Base-by-base conservation (phyloP, 2,797 vertebrate genomes). In the Nothura maculosa region DNA sequence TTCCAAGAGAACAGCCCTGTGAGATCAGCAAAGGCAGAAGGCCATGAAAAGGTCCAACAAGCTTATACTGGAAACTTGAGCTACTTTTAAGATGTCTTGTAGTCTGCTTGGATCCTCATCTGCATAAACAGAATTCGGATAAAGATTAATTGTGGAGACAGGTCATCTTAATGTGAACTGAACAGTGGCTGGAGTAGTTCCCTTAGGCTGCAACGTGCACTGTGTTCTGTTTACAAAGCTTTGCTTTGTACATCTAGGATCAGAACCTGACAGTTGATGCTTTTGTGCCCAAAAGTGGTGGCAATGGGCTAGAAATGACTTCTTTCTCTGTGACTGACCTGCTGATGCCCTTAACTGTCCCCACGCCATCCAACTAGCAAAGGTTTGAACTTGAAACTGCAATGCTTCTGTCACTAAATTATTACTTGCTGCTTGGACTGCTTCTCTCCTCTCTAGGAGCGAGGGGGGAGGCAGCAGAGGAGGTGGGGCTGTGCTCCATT, bases 401-500 rank as follows among this genome's bases (percentile, higher is more conserved):
- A 20, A 91, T 72, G 96, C 96, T 97, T 96, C 83, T 96, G 58
- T 97, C 94, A 97, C 95, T 96, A 96, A 95, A 95, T 97, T 96
- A 96, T 95, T 94, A 94, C 96, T 94, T 96, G 95, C 95, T 97
- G 93, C 95, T 86, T 80, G 89, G 81, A 92, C 87, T 93, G 92
- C 63, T 85, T 78, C 83, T 96, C 74, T 74, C 91, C 72, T 90
- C 62, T 85, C 69, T 50, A 74, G 64, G 91, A 94, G 85, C 54
- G 45, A 78, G 93, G 90, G 77, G 79, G 93, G 88, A 83, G 85
- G 94, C 87, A 94, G 96, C 89, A 95, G 97, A 96, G 42, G 92
- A 96, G 95, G 87, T 93, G 82, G 84, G 96, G 93, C 90, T 95
- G 83, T 96, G 95, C 86, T 95, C 90, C 96, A 77, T 95, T 93